Evolutionary conservation across 2,888 invertebrate genomes (phyloP).

Genomic region (Hypolimnas misippus): DNA sequence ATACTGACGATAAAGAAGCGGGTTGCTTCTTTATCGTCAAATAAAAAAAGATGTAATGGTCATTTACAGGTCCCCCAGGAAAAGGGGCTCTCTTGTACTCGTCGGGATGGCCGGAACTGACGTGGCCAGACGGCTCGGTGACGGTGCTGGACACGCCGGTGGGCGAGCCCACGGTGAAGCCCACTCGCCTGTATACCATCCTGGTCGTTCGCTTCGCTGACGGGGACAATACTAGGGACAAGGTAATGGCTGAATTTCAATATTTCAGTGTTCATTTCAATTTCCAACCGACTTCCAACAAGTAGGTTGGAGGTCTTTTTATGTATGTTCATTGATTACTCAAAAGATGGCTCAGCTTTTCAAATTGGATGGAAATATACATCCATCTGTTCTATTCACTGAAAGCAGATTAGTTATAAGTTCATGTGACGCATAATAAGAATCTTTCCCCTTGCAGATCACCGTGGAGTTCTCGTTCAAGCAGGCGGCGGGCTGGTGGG

Average conservation of each 20-base stretch:
- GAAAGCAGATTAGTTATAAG: background rate
- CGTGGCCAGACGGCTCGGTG: slow-evolving; percentile 60
- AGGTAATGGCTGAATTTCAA: too few relatives aligned
- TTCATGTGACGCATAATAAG: background rate
- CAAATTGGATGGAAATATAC: too few relatives aligned
- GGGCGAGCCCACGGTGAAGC: slow-evolving; percentile 71
- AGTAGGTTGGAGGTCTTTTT: too few relatives aligned
- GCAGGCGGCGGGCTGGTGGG: slow-evolving; percentile 80
- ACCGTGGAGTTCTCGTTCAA: slow-evolving; percentile 84
- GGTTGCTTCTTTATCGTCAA: too few relatives aligned
- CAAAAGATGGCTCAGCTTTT: too few relatives aligned
- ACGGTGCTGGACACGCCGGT: slow-evolving; percentile 65
- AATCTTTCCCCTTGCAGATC: slow-evolving; percentile 58
- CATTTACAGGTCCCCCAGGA: slow-evolving; percentile 66
- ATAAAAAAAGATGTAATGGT: background rate
- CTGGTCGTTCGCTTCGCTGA: slow-evolving; percentile 75
- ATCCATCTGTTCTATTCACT: background rate
- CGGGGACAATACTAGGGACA: slow-evolving; percentile 63
- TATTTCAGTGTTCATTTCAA: too few relatives aligned
- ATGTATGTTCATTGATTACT: too few relatives aligned
- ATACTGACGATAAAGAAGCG: too few relatives aligned
- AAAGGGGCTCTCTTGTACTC: slow-evolving; percentile 81
- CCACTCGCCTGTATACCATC: slow-evolving; percentile 71
- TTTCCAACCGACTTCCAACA: too few relatives aligned
- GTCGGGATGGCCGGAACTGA: slow-evolving; percentile 78